These are phyloP conservation scores for Crambe crambe DNA, from an alignment of 37 sponge, comb jelly and placozoan species.

Conservation along the genomic window DNA sequence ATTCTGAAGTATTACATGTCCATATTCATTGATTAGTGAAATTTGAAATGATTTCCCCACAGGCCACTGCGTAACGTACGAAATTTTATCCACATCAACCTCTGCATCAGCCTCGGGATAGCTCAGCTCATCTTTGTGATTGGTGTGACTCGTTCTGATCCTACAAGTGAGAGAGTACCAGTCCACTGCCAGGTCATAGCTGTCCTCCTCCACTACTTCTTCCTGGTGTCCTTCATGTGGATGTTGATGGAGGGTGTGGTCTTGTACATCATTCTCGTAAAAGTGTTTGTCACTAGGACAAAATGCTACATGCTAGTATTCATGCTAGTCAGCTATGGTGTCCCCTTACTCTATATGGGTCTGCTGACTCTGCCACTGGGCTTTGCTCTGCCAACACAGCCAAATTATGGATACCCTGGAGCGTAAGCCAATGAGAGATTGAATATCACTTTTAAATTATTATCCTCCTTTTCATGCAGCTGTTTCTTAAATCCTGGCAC, in stretches of 20 bases:
- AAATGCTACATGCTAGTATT: slow-evolving; percentile 6
- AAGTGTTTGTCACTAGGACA: slow-evolving; percentile 35
- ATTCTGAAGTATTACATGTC: neutral
- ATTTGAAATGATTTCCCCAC: neutral
- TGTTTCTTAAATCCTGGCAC: slow-evolving; percentile 50
- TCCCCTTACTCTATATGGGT: slow-evolving; percentile 24
- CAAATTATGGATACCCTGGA: neutral
- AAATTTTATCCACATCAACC: slow-evolving; percentile 57
- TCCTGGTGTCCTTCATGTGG: slow-evolving; percentile 75
- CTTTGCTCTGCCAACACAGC: neutral
- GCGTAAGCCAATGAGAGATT: neutral
- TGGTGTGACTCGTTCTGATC: slow-evolving; percentile 15
- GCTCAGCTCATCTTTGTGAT: slow-evolving; percentile 49
- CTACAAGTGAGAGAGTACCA: neutral
- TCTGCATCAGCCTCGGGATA: slow-evolving; percentile 57
- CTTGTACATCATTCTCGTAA: slow-evolving; percentile 53
- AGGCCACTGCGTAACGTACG: slow-evolving; percentile 56
- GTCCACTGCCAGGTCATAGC: slow-evolving; percentile 32
- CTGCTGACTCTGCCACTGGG: slow-evolving; percentile 22
- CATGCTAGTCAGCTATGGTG: slow-evolving; percentile 32
- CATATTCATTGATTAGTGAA: neutral
- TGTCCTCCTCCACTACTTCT: slow-evolving; percentile 57
- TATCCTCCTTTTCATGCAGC: slow-evolving; percentile 8
- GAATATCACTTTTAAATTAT: too few species aligned
- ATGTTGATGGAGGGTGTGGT: slow-evolving; percentile 83